phyloP scores from a whole-genome alignment of 2,113 vertebrate genomes.

The Hassar affinis region DNA sequence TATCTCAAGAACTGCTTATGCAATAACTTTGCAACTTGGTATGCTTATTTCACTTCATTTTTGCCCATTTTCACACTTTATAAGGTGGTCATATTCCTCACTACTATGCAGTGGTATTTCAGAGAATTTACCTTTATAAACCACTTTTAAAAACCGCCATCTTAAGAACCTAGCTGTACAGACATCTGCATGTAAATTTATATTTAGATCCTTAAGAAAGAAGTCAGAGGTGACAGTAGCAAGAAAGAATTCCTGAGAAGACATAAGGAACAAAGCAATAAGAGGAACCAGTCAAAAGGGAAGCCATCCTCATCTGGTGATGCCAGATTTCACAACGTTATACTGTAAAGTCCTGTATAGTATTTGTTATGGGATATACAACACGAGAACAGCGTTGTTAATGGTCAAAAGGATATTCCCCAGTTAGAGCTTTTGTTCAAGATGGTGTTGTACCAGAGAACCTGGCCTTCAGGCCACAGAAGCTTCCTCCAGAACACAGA shows the following conservation, averaged over 20 bases:
- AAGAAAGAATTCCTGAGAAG: neutral
- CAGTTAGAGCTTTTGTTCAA: conserved; percentile 93
- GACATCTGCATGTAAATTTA: neutral
- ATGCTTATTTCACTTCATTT: too few species aligned
- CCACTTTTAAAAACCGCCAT: neutral
- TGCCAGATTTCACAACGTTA: neutral
- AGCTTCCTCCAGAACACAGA: conserved; percentile 85
- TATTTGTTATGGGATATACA: neutral
- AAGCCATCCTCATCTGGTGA: too few species aligned
- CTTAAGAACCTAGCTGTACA: neutral
- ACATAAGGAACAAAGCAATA: neutral
- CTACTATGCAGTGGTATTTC: neutral
- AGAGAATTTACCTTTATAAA: neutral
- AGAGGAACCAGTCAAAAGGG: too few species aligned
- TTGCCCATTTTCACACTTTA: too few species aligned
- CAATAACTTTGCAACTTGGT: too few species aligned
- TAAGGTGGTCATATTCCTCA: too few species aligned
- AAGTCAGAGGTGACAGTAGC: neutral
- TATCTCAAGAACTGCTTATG: too few species aligned
- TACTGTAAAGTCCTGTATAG: neutral
- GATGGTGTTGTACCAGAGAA: conserved; percentile 93
- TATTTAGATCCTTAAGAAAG: neutral
- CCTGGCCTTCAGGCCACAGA: conserved; percentile 92
- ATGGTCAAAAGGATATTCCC: conserved; percentile 89
- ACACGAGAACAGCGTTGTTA: too few species aligned